Evolutionary conservation across 2,888 invertebrate genomes (phyloP).

Genomic region (Gandaritis pyraliata): DNA sequence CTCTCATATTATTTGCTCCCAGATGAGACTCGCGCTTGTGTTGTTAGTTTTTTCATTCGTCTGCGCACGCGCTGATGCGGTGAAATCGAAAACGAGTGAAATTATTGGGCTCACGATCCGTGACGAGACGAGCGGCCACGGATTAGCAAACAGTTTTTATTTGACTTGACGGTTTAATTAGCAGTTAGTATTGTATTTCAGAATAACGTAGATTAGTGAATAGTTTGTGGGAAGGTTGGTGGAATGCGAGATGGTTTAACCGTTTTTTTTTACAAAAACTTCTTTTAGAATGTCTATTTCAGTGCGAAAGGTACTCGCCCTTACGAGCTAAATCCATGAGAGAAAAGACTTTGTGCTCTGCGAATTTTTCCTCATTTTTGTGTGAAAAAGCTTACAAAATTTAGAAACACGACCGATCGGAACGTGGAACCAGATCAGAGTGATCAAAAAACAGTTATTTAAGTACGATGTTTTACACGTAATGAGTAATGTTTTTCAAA

Average conservation of each 20-base stretch:
- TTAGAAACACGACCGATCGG: too few relatives aligned
- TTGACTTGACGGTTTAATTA: slow-evolving; percentile 2
- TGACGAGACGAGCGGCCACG: slow-evolving; percentile 24
- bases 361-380: too few relatives aligned
- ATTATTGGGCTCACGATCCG: slow-evolving; percentile 42
- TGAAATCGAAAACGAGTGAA: slow-evolving; percentile 66
- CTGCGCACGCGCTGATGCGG: slow-evolving; percentile 45
- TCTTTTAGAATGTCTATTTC: too few relatives aligned
- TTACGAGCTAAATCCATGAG: too few relatives aligned
- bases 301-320: too few relatives aligned
- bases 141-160: slow-evolving; percentile 13
- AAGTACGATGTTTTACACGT: too few relatives aligned
- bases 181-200: background rate
- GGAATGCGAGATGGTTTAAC: slow-evolving; percentile 5
- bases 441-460: too few relatives aligned
- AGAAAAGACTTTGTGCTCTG: too few relatives aligned
- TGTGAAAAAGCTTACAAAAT: too few relatives aligned
- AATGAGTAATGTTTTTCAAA: too few relatives aligned
- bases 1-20: background rate
- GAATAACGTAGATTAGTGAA: slow-evolving; percentile 6
- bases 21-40: slow-evolving; percentile 32
- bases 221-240: background rate
- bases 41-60: slow-evolving; percentile 46
- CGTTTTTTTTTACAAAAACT: too few relatives aligned
- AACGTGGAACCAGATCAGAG: too few relatives aligned